Evolutionary conservation across 1,140 invertebrate genomes (phyloP).

Genomic region (Chironomus striatipennis): DNA sequence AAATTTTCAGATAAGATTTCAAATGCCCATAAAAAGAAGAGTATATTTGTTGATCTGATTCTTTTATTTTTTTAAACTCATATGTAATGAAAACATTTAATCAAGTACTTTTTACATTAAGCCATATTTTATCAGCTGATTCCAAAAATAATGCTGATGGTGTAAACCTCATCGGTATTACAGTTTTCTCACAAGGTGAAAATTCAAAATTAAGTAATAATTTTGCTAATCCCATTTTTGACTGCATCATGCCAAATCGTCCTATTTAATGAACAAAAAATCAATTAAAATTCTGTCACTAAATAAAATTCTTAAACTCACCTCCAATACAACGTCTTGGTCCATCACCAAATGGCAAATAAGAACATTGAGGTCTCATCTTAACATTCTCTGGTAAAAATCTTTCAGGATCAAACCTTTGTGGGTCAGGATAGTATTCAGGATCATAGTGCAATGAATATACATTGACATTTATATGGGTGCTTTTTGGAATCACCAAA

Average conservation of each 20-base stretch:
- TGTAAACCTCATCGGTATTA: background rate
- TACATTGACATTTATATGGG: constrained; percentile 34
- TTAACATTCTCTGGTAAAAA: constrained; percentile 37
- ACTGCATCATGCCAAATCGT: constrained; percentile 43
- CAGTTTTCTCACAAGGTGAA: background rate
- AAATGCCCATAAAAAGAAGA: too few relatives aligned
- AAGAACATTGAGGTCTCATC: constrained; percentile 33
- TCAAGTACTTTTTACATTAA: too few relatives aligned
- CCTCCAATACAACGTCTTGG: constrained; percentile 44
- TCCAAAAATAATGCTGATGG: background rate
- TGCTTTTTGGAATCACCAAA: constrained; percentile 36
- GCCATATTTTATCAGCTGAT: background rate
- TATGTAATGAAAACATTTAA: too few relatives aligned
- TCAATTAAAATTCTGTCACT: too few relatives aligned
- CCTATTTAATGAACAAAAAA: background rate
- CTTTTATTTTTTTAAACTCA: too few relatives aligned
- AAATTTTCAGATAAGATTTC: too few relatives aligned
- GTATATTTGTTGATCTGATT: too few relatives aligned
- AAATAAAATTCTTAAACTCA: constrained; percentile 27
- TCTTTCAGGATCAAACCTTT: constrained; percentile 44
- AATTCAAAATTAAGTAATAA: constrained; percentile 34
- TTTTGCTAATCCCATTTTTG: constrained; percentile 37
- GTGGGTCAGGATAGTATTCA: constrained; percentile 49
- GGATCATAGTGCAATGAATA: constrained; percentile 48
- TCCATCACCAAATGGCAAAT: constrained; percentile 40